These are phyloP conservation scores for Hypotaenidia philippensis DNA, from an alignment of 2,797 vertebrate species.

Conservation along the genomic window DNA sequence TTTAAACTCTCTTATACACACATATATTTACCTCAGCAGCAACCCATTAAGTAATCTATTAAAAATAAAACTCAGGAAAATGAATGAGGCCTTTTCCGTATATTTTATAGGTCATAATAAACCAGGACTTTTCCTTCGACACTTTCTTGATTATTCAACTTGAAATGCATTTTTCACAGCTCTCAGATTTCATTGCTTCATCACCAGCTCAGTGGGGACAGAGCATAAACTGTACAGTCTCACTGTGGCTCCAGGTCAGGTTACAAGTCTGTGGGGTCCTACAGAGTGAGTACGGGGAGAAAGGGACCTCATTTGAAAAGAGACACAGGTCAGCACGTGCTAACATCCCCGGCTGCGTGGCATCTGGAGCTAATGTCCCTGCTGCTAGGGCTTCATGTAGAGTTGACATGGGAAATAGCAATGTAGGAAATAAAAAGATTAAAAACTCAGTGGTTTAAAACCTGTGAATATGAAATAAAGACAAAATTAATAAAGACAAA, in stretches of 20 bases:
- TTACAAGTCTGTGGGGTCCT: not conserved
- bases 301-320: not conserved
- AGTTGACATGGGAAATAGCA: not conserved
- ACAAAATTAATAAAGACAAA: not conserved
- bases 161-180: not conserved
- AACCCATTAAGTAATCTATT: conserved; percentile 13
- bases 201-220: not conserved
- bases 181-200: conserved; percentile 15
- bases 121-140: conserved; percentile 15
- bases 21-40: not conserved
- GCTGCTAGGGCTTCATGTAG: not conserved
- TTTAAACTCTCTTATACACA: not conserved
- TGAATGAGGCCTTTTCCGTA: not conserved
- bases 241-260: not conserved
- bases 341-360: not conserved
- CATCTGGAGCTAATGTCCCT: not conserved
- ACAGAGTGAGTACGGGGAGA: not conserved
- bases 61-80: conserved; percentile 8
- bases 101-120: conserved; percentile 47
- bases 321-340: not conserved
- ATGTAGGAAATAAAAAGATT: not conserved
- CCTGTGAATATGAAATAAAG: not conserved
- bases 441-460: not conserved
- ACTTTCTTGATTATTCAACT: conserved; percentile 35
- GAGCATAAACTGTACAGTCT: not conserved